Evolutionary conservation across 2,797 vertebrate species (phyloP).

Genomic region (Gephyroberyx darwinii): DNA sequence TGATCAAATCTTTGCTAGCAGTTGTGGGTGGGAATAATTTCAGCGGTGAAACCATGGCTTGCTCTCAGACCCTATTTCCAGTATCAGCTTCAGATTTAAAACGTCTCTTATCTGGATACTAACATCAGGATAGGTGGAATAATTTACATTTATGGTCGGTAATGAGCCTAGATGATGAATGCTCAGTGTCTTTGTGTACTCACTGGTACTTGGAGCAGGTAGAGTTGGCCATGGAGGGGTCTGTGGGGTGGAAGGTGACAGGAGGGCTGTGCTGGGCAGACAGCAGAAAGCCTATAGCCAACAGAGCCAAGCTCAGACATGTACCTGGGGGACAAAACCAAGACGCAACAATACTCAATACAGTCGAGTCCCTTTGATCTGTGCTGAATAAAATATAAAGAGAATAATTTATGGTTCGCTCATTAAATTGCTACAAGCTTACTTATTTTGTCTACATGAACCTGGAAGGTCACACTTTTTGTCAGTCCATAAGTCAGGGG

Average conservation of each 20-base stretch:
- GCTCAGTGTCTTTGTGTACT: slow-evolving; percentile 52
- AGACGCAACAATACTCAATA: not conserved
- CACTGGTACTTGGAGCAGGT: slow-evolving; percentile 86
- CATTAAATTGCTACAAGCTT: not conserved
- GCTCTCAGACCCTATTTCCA: not conserved
- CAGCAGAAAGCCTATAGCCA: slow-evolving; percentile 92
- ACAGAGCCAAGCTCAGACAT: slow-evolving; percentile 87
- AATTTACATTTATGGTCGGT: not conserved
- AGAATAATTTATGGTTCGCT: not conserved
- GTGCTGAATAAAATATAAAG: not conserved
- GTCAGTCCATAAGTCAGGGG: not conserved
- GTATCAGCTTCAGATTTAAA: not conserved
- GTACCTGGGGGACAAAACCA: slow-evolving; percentile 83
- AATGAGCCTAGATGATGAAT: not conserved
- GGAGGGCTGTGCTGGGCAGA: slow-evolving; percentile 92
- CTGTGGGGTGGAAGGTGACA: slow-evolving; percentile 86
- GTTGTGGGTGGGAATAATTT: too few relatives aligned
- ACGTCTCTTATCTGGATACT: not conserved
- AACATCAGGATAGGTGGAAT: not conserved
- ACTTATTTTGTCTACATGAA: not conserved
- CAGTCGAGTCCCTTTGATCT: not conserved
- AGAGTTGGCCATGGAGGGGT: slow-evolving; percentile 86
- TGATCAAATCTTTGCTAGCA: too few relatives aligned
- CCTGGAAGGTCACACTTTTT: too few relatives aligned
- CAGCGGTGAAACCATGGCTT: too few relatives aligned